Evolutionary conservation across 2,113 vertebrate genomes (phyloP).

Genomic region (Phainopepla nitens): DNA sequence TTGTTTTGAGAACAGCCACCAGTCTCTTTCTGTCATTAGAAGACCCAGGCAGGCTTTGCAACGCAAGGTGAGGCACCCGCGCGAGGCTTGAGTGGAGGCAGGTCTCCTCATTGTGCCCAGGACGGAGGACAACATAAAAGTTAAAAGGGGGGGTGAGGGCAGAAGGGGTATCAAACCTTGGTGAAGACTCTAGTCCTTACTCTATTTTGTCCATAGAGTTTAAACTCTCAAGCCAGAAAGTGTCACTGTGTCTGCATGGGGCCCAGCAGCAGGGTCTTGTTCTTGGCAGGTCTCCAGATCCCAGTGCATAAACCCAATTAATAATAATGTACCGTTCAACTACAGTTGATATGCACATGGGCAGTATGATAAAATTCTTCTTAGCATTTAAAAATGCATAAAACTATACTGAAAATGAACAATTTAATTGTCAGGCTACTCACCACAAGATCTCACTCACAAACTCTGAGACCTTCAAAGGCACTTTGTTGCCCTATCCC

Average conservation of each 20-base stretch:
- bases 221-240: background rate
- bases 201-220: background rate
- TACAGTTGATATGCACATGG: background rate
- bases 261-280: background rate
- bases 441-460: background rate
- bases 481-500: background rate
- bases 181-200: background rate
- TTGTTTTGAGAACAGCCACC: background rate
- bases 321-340: background rate
- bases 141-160: background rate
- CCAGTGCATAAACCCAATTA: background rate
- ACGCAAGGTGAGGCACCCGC: rapidly evolving
- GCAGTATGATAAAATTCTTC: background rate
- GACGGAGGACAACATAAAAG: background rate
- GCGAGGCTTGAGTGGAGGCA: rapidly evolving
- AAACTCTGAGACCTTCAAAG: background rate
- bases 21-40: background rate
- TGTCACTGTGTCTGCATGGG: background rate
- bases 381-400: background rate
- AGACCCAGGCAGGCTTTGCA: background rate
- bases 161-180: background rate
- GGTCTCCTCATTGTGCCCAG: background rate
- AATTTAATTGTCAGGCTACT: background rate
- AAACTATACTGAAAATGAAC: background rate
- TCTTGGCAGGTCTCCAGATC: background rate